phyloP scores from a whole-genome alignment of 1,140 invertebrate genomes.

The Drosophila gunungcola region DNA sequence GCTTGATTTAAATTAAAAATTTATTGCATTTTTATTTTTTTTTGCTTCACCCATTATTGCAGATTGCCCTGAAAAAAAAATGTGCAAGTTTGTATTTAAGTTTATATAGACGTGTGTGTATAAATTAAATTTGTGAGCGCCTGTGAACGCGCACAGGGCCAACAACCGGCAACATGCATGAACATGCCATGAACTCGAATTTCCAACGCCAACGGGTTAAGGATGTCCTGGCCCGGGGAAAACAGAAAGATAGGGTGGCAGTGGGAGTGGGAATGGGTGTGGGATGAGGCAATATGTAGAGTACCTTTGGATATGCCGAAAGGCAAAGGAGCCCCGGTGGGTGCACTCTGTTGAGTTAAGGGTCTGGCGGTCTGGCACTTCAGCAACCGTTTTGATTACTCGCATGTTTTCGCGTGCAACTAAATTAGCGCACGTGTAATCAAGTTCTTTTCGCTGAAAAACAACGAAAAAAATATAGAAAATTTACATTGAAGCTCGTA shows the following conservation, averaged over 20 bases:
- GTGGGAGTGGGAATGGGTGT: not conserved
- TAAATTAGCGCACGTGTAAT: conserved; percentile 82
- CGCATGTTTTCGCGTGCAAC: conserved; percentile 81
- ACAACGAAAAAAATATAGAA: conserved; percentile 39
- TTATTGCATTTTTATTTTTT: conserved; percentile 81
- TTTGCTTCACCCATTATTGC: conserved; percentile 58
- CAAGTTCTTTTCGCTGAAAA: conserved; percentile 65
- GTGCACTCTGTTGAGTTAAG: conserved; percentile 22
- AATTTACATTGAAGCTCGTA: conserved; percentile 47
- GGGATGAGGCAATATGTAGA: not conserved
- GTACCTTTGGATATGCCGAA: not conserved
- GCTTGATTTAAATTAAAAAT: conserved; percentile 83
- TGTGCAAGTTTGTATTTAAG: conserved; percentile 30
- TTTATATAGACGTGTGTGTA: conserved; percentile 39
- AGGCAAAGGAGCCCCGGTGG: conserved; percentile 16
- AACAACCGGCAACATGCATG: conserved; percentile 68
- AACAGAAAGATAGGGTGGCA: conserved; percentile 19
- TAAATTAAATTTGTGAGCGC: conserved; percentile 79
- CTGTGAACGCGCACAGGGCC: conserved; percentile 56
- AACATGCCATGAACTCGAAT: conserved; percentile 77
- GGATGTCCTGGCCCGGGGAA: conserved; percentile 40
- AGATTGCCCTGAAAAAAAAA: conserved; percentile 50
- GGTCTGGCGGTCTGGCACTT: conserved; percentile 55
- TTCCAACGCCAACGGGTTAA: conserved; percentile 73
- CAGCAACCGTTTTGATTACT: conserved; percentile 80